A percentile compares a stretch with the other conserved stretches of the same genome.
phyloP scores from a whole-genome alignment of 2,797 vertebrate species.

The Lerista edwardsae region DNA sequence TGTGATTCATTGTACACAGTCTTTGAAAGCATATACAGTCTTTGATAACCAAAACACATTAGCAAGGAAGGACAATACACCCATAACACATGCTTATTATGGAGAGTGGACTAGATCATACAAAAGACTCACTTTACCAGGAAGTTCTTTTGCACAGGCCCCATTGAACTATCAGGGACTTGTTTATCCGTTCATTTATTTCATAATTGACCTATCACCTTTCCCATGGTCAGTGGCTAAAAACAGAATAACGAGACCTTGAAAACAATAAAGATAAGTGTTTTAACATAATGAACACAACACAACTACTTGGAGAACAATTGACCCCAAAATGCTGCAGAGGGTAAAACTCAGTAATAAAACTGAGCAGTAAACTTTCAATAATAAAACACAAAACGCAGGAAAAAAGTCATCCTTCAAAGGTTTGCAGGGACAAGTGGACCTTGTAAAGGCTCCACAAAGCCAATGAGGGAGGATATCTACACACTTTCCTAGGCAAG shows the following conservation, averaged over 20 bases:
- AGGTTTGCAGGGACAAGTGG: neutral
- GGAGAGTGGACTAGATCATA: neutral
- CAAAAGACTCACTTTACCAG: neutral
- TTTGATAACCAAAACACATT: neutral
- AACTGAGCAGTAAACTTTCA: neutral
- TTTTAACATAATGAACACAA: neutral
- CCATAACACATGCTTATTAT: neutral
- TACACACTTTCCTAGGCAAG: too few relatives aligned
- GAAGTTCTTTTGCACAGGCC: neutral
- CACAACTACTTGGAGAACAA: too few relatives aligned
- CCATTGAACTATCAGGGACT: neutral
- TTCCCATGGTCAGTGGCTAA: too few relatives aligned
- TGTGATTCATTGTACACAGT: neutral
- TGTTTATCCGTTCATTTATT: too few relatives aligned
- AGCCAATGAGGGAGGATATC: too few relatives aligned
- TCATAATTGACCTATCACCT: too few relatives aligned
- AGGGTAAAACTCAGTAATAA: neutral
- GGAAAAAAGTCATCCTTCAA: neutral
- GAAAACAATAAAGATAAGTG: neutral
- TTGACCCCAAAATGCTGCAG: neutral
- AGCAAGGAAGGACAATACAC: neutral
- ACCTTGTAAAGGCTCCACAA: too few relatives aligned
- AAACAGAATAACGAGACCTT: too few relatives aligned
- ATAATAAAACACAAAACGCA: neutral
- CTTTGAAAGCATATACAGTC: neutral